Evolutionary conservation across 2,113 vertebrate species (phyloP), one percentile per base, ranked within the genome.

Genomic region (Scytalopus superciliaris): DNA sequence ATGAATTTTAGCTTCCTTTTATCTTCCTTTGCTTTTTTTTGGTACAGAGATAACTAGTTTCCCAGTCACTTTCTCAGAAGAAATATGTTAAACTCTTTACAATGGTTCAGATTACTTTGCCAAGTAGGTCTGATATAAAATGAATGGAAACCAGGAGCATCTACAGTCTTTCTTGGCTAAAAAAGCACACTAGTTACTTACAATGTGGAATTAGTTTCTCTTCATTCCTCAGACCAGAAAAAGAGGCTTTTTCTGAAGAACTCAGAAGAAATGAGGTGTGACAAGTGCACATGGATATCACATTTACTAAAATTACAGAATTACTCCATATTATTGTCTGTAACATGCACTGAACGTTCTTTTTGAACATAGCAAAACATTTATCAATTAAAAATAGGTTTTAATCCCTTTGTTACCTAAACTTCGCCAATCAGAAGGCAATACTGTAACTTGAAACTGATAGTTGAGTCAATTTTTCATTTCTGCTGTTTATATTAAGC

Each of bases 181-280:
- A 81, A 67, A 87, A 55, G 30, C 14, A 22, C 22, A 75, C 37
- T n/a, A 74, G 49, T 80, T 86, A 81, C 52, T 83, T 86, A 81
- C 52, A 56, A 22, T 63, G 47, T 13, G 4, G 50, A 31, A 3
- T 50, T 82, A 56, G 87, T 75, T 87, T 68, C 56, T 76, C 55
- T 91, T 88, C 45, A 68, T 72, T 78, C 40, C 57, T 42, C 45
- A 86, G 40, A 95, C 30, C 78, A 89, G 52, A 64, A 76, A 74
- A 94, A 66, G 24, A 60, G 9, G 12, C n/a, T 91, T 96, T 94
- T 76, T 70, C 76, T 90, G 86, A 94, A 76, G 27, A 87, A 67
- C 24, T 79, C 50, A 59, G 17, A 80, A 86, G 75, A 92, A 96
- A 87, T 72, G 73, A 84, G 57, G 83, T 62, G 40, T 86, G 83